Percentiles rank a stretch among this genome's conserved stretches.
These are phyloP conservation scores for Leptopilina myrica DNA, from an alignment of 2,888 invertebrate species.

Conservation along the genomic window DNA sequence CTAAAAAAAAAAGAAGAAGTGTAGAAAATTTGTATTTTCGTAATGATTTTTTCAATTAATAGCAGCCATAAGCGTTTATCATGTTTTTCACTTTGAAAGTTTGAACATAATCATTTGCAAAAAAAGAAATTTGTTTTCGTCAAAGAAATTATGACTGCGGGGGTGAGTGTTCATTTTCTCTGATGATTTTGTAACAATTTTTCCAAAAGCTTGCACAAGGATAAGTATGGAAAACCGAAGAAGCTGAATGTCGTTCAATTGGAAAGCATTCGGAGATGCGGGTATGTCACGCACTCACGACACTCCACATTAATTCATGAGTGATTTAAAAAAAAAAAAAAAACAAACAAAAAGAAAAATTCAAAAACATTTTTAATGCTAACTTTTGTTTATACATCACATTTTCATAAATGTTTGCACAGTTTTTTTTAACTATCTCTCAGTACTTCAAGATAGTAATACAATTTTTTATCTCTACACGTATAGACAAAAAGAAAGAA, in stretches of 20 bases:
- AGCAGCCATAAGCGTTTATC: conserved; percentile 6
- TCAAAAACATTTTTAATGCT: conserved; percentile 11
- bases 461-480: not conserved
- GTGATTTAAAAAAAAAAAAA: conserved; percentile 21
- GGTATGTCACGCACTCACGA: conserved; percentile 79
- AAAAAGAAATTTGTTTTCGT: not conserved
- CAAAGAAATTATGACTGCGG: conserved; percentile 9
- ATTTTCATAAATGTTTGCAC: conserved; percentile 10
- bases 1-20: not conserved
- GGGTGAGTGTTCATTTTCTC: conserved; percentile 48
- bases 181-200: conserved; percentile 74
- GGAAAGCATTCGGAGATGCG: conserved; percentile 86
- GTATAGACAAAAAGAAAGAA: too few relatives aligned
- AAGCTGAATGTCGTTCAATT: conserved; percentile 87
- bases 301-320: conserved; percentile 57
- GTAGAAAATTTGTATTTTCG: conserved; percentile 10
- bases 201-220: conserved; percentile 90
- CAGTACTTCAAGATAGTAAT: not conserved
- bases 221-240: conserved; percentile 90
- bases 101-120: not conserved
- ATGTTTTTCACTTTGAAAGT: conserved; percentile 4
- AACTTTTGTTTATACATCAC: conserved; percentile 1
- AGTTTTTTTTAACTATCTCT: not conserved
- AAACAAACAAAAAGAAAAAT: too few relatives aligned
- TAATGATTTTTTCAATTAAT: not conserved